These are phyloP conservation scores for Beroe forskalii DNA, from an alignment of 37 sponge, comb jelly and placozoan genomes.

Conservation along the genomic window DNA sequence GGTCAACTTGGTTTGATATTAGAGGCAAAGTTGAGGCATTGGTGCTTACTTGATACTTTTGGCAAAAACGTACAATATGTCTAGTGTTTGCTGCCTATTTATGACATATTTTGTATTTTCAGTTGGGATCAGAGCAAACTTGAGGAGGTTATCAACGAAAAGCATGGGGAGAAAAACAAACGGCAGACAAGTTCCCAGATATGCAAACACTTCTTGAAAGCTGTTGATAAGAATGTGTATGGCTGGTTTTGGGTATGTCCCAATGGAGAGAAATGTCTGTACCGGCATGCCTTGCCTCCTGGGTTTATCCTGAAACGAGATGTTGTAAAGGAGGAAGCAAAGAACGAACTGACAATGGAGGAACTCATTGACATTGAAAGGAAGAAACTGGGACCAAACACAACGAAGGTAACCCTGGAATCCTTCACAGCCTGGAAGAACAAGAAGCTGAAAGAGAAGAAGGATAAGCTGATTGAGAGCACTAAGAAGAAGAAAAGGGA, in stretches of 20 bases:
- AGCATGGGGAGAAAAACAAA: slow-evolving; percentile 78
- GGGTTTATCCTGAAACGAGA: slow-evolving; percentile 92
- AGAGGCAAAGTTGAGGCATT: no score
- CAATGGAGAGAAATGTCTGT: slow-evolving; percentile 88
- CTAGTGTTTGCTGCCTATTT: no score
- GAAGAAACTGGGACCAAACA: slow-evolving; percentile 57
- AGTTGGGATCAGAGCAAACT: slow-evolving; percentile 95
- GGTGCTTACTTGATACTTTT: no score
- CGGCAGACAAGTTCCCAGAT: slow-evolving; percentile 78
- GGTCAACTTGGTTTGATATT: no score
- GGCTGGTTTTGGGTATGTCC: slow-evolving; percentile 99
- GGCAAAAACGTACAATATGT: no score
- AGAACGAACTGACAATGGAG: slow-evolving; percentile 82
- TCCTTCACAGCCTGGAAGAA: slow-evolving; percentile 88
- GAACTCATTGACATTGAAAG: slow-evolving; percentile 93
- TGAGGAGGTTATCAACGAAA: slow-evolving; percentile 88
- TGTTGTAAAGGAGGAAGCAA: slow-evolving; percentile 72
- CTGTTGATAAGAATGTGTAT: slow-evolving; percentile 90
- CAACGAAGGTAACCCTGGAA: slow-evolving; percentile 70
- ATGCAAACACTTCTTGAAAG: slow-evolving; percentile 95
- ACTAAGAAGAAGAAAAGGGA: slow-evolving; percentile 80
- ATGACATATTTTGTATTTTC: no score
- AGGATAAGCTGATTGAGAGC: slow-evolving; percentile 69
- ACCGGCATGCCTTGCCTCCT: slow-evolving; percentile 95
- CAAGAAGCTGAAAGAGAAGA: slow-evolving; percentile 79